A percentile compares a stretch with the other conserved stretches of the same genome.
phyloP scores from a whole-genome alignment of 2,113 vertebrate species.

The Calonectris borealis region DNA sequence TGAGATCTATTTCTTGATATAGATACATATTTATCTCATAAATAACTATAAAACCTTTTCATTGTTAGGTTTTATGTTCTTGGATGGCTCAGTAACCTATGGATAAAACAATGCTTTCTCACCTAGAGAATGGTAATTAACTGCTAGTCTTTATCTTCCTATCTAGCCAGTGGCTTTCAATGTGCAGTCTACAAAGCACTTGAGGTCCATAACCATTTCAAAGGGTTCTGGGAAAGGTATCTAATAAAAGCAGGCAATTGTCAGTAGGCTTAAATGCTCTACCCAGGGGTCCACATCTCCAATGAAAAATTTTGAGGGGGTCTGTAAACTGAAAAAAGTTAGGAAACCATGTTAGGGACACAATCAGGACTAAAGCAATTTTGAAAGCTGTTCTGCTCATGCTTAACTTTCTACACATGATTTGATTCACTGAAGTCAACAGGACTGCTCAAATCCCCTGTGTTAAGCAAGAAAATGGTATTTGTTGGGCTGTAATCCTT shows the following conservation, averaged over 20 bases:
- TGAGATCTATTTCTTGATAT: neutral
- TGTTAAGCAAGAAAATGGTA: neutral
- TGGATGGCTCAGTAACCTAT: neutral
- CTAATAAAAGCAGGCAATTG: conserved; percentile 42
- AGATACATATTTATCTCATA: neutral
- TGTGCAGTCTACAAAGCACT: conserved; percentile 15
- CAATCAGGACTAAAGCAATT: neutral
- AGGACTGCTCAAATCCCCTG: neutral
- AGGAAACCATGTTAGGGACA: conserved; percentile 10
- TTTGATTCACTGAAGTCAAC: neutral
- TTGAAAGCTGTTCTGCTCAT: neutral
- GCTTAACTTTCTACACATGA: neutral
- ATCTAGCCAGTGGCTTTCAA: conserved; percentile 43
- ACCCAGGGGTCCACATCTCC: conserved; percentile 14
- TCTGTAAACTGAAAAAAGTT: conserved; percentile 20
- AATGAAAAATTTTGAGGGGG: conserved; percentile 39
- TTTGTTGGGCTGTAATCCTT: neutral
- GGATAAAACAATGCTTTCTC: neutral
- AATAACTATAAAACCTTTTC: neutral
- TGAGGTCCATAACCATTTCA: conserved; percentile 23
- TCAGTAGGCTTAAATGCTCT: conserved; percentile 36
- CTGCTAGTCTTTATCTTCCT: conserved; percentile 10
- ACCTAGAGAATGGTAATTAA: conserved; percentile 22
- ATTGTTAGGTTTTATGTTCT: neutral
- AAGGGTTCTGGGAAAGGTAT: conserved; percentile 14